These are phyloP conservation scores for Opisthograptis luteolata DNA, from an alignment of 2,888 invertebrate species.

Conservation along the genomic window DNA sequence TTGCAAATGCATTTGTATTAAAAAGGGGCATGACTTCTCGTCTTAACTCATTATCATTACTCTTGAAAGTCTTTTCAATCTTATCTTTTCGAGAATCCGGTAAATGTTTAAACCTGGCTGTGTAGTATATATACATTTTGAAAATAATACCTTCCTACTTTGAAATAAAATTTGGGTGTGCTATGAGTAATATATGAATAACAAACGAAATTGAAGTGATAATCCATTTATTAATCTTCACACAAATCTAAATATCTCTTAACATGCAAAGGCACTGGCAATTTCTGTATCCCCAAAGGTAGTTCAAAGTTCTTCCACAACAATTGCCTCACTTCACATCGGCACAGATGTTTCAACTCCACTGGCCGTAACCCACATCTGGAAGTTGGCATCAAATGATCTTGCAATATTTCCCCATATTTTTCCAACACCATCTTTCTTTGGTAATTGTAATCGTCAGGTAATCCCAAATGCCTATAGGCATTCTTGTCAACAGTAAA, in stretches of 20 bases:
- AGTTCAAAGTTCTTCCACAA: slow-evolving; percentile 89
- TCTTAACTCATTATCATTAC: too few species aligned
- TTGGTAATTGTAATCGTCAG: slow-evolving; percentile 75
- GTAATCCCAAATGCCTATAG: slow-evolving; percentile 63
- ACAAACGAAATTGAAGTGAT: slow-evolving; percentile 1
- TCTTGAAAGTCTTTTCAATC: too few species aligned
- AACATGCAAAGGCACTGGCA: slow-evolving; percentile 87
- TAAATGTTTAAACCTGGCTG: too few species aligned
- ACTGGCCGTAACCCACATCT: slow-evolving; percentile 86
- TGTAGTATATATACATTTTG: too few species aligned
- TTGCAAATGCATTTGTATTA: too few species aligned
- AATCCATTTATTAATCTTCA: slow-evolving; percentile 81
- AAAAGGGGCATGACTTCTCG: too few species aligned
- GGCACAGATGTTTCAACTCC: slow-evolving; percentile 90
- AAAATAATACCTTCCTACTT: too few species aligned
- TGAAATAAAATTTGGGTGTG: too few species aligned
- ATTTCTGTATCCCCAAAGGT: slow-evolving; percentile 88
- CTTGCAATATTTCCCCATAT: slow-evolving; percentile 80
- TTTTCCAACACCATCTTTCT: slow-evolving; percentile 70
- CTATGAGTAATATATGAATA: background rate
- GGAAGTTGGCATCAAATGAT: slow-evolving; percentile 84
- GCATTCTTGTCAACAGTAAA: slow-evolving; percentile 71
- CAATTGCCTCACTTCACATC: slow-evolving; percentile 87
- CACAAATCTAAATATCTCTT: slow-evolving; percentile 90
- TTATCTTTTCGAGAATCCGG: too few species aligned